Evolutionary conservation across 2,113 vertebrate species (phyloP).

Genomic region (Candoia aspera): DNA sequence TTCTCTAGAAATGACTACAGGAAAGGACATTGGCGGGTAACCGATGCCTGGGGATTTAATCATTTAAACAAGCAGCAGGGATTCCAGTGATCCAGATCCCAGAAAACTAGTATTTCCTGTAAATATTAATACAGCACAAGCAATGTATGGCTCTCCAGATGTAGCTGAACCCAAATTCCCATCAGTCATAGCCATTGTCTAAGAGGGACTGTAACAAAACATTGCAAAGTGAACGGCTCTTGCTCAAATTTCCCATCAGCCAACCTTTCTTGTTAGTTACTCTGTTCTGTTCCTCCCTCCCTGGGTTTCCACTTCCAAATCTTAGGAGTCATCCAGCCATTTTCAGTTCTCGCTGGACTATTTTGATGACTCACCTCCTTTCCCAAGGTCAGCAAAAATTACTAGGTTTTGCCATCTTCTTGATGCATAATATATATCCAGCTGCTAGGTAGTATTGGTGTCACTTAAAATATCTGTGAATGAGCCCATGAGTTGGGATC

Average conservation of each 20-base stretch:
- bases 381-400: neutral
- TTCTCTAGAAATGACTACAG: constrained; percentile 36
- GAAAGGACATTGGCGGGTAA: constrained; percentile 8
- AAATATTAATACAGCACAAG: constrained; percentile 2
- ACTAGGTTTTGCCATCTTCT: neutral
- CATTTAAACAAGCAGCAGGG: constrained; percentile 28
- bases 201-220: neutral
- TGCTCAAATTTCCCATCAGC: neutral
- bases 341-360: neutral
- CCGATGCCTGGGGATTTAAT: neutral
- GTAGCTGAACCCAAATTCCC: neutral
- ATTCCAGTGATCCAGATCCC: neutral
- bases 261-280: neutral
- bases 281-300: neutral
- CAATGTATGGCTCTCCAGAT: neutral
- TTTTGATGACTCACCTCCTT: neutral
- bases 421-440: neutral
- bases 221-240: neutral
- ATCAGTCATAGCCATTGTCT: constrained; percentile 22
- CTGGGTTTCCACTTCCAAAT: neutral
- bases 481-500: neutral
- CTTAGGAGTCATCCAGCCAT: neutral
- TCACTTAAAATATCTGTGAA: neutral
- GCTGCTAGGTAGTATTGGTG: neutral
- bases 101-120: neutral